Base-by-base conservation (phyloP, 1,140 invertebrate genomes). In the Tetragonula clypearis region DNA sequence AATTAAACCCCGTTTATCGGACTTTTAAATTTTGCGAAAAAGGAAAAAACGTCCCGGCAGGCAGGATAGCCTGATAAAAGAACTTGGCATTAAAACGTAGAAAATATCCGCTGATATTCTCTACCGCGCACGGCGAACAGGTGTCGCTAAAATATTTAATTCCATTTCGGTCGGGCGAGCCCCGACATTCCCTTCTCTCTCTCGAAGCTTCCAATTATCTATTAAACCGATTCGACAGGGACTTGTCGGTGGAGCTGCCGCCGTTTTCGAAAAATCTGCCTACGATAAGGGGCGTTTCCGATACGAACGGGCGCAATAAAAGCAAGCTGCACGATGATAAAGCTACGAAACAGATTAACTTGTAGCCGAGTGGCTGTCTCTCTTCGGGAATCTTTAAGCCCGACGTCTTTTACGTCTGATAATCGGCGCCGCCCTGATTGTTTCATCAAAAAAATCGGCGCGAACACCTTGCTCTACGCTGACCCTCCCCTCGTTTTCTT, bases 391-490 rank as follows among this genome's bases (percentile, higher is more conserved):
- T 83, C 76, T 60, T 23, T 65, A 30, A 71, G 41, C 41, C 41
- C 12, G 35, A 79, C 55, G 41, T 53, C 30, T 14, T 30, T n/a
- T 65, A 72, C 41, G 41, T 49, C 41, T 79, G 75, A 41, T 84
- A 84, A 84, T 84, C n/a, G 77, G 30, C 30, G 26, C 56, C 72
- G 76, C 66, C 77, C 68, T 84, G 85, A 89, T 88, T 86, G 77
- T 69, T 66, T 79, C 84, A 71, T 89, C 81, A 76, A 88, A 49
- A 41, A 49, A 89, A 88, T 83, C 74, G 66, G 66, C 75, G 87
- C 75, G 60, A 76, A 86, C 87, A 83, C 84, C 87, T 89, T 86
- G 87, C 77, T 30, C 81, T 55, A 74, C 71, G 26, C 41, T 49
- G 8, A 23, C n/a, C 26, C 9, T 58, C 21, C 56, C 21, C 56